These are phyloP conservation scores for Tragelaphus strepsiceros DNA, from an alignment of 2,113 vertebrate genomes.

Conservation along the genomic window DNA sequence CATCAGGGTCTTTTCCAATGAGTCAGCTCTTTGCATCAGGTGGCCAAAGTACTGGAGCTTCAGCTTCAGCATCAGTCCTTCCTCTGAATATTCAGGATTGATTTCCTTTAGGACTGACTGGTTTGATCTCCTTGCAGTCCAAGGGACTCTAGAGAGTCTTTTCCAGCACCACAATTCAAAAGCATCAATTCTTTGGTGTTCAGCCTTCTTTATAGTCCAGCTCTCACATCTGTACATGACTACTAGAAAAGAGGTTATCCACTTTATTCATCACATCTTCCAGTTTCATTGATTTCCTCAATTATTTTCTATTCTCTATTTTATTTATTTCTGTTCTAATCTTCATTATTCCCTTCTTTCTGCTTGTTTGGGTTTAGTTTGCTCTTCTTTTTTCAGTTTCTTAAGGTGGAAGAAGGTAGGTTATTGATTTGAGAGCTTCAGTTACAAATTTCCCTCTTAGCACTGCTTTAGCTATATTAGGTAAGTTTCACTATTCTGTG, in stretches of 20 bases:
- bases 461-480: background rate
- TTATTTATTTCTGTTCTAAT: background rate
- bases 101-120: background rate
- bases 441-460: background rate
- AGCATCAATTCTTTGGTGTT: background rate
- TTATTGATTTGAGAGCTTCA: background rate
- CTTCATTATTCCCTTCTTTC: background rate
- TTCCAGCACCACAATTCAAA: background rate
- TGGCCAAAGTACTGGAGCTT: background rate
- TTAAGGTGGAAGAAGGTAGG: background rate
- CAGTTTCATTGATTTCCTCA: background rate
- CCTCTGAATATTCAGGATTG: background rate
- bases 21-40: background rate
- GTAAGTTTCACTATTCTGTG: background rate
- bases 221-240: background rate
- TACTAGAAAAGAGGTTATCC: background rate
- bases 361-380: background rate
- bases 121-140: background rate
- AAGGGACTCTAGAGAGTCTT: background rate
- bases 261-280: background rate
- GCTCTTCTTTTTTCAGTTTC: slow-evolving; percentile 6
- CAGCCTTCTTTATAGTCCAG: background rate
- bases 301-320: background rate
- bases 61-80: background rate
- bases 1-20: background rate